phyloP scores from a whole-genome alignment of 2,797 vertebrate genomes.

The Gadopsis bispinosus region DNA sequence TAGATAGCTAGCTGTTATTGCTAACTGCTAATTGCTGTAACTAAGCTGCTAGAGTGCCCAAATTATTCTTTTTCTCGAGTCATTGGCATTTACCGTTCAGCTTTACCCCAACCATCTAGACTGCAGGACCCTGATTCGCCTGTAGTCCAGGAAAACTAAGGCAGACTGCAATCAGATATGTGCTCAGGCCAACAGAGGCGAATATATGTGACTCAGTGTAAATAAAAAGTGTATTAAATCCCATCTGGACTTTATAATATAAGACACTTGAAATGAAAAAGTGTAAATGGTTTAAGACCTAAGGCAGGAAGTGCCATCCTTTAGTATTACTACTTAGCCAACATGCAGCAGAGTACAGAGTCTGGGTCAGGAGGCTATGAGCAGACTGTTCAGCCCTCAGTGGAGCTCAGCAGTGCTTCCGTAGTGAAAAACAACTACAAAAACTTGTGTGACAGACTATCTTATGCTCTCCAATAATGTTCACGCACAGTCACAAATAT shows the following conservation, averaged over 20 bases:
- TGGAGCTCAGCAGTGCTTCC: conserved; percentile 42
- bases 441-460: conserved; percentile 34
- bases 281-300: conserved; percentile 40
- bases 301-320: conserved; percentile 32
- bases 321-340: conserved; percentile 49
- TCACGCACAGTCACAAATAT: conserved; percentile 44
- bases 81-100: not conserved
- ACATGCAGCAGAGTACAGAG: conserved; percentile 46
- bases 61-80: not conserved
- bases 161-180: not conserved
- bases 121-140: not conserved
- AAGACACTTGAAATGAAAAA: conserved; percentile 20
- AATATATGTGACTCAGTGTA: not conserved
- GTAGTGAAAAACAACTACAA: conserved; percentile 40
- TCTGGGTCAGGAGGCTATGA: conserved; percentile 55
- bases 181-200: not conserved
- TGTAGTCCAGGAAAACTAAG: not conserved
- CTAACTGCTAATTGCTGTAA: not conserved
- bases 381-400: conserved; percentile 48
- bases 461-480: conserved; percentile 43
- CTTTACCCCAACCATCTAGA: not conserved
- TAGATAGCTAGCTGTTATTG: not conserved
- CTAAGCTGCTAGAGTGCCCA: not conserved
- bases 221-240: conserved; percentile 17
- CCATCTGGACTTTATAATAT: not conserved